Evolutionary conservation across 2,113 vertebrate species (phyloP), one percentile per base, ranked within the genome.

Genomic region (Ursus arctos): DNA sequence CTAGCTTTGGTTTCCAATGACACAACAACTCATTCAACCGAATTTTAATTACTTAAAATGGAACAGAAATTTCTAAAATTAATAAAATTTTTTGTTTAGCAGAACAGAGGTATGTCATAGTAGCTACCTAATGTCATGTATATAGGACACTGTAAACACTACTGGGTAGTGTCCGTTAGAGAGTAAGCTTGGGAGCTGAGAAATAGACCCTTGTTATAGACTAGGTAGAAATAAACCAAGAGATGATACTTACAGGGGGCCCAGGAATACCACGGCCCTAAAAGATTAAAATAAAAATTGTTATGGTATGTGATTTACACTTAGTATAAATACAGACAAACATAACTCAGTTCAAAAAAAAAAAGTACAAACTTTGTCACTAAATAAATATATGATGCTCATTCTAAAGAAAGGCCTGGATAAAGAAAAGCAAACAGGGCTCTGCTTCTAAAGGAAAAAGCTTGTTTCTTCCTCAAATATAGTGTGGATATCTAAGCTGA

Each of bases 221-320:
- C 7, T 53, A 13, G 3, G 2, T 76, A 57, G 91, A 95, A 94
- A 90, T 63, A 93, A 94, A 86, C 9, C 33, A 95, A 63, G 51
- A 97, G 90, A 22, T 76, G 0, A 90, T 97, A 99, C 99, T 99
- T 99, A 99, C 99, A 91, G 98, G 98, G 61, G 99, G 98, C 98
- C 99, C 99, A 98, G 99, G 99, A 94, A 99, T 98, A 4, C 99
- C 99, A 91, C 99, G 99, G 88, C 99, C 99, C 99, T 99, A 95
- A 95, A 97, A 99, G 86, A 98, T 33, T 63, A 10, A 57, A 96
- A 98, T 85, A 63, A 72, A 83, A 93, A 91, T 65, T n/a, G 74
- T 90, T 71, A 92, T 15, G 6, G 7, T 9, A 65, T 69, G 6
- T 80, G 40, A 43, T 67, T 81, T 89, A 79, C 63, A 61, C 12